Conservation (phyloP, 2,797 vertebrate genomes). For the Eptatretus atami region DNA sequence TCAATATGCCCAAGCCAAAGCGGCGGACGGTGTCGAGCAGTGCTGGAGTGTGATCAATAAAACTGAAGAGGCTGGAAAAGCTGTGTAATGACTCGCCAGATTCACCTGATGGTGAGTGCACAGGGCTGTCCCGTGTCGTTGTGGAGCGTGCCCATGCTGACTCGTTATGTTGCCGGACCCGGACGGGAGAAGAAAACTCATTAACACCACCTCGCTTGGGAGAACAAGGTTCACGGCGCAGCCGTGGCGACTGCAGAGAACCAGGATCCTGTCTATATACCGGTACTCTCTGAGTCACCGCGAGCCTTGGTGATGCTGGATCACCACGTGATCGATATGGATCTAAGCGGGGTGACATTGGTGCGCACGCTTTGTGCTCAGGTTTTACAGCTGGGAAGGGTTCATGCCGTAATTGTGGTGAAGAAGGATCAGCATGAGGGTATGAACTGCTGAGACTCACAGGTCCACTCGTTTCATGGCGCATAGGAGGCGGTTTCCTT, state of each 20-base stretch:
- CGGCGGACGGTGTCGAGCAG: constrained; percentile 28
- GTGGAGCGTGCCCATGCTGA: constrained; percentile 93
- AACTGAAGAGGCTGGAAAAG: constrained; percentile 75
- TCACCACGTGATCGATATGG: constrained; percentile 20
- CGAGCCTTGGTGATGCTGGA: background rate
- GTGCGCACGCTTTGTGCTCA: background rate
- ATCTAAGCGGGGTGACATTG: background rate
- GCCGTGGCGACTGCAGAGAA: background rate
- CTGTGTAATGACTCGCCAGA: background rate
- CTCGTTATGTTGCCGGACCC: constrained; percentile 19
- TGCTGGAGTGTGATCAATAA: constrained; percentile 68
- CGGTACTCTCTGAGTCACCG: too few species aligned
- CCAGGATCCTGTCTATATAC: background rate
- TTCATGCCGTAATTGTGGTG: background rate
- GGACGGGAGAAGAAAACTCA: background rate
- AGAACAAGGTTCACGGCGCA: background rate
- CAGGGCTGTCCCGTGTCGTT: constrained; percentile 72
- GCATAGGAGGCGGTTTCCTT: constrained; percentile 19
- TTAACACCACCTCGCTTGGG: background rate
- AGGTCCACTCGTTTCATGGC: background rate
- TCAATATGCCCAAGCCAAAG: background rate
- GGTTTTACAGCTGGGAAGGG: too few species aligned
- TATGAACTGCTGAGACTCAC: background rate
- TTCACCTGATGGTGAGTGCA: constrained; percentile 37
- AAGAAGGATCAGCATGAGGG: background rate